Conservation (phyloP, 92 coral and sea anemone species). For the Bergia sp. region DNA sequence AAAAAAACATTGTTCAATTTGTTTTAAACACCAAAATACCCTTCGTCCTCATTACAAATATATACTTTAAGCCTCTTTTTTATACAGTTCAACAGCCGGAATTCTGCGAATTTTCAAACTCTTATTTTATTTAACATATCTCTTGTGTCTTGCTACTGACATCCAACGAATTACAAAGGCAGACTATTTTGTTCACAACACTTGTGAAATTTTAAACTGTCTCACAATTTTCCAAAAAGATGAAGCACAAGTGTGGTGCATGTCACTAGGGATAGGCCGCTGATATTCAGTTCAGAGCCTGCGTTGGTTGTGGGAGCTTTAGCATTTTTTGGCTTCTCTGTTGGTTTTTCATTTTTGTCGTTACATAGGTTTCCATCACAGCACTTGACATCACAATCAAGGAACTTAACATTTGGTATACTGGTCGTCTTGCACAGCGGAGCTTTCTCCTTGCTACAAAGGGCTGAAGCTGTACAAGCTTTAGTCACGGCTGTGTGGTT, state of each 20-base stretch:
- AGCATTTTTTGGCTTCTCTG: too few relatives aligned
- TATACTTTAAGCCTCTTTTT: too few relatives aligned
- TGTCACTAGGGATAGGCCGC: neutral
- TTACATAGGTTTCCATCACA: conserved; percentile 2
- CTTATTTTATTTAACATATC: too few relatives aligned
- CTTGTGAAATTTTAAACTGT: too few relatives aligned
- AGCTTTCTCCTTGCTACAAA: neutral
- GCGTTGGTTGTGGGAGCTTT: neutral
- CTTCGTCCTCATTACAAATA: too few relatives aligned
- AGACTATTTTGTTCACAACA: neutral
- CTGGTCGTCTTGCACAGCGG: neutral
- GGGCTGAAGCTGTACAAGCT: neutral
- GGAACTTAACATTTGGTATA: neutral
- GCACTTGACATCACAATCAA: neutral
- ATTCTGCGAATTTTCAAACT: too few relatives aligned
- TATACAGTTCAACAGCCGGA: too few relatives aligned
- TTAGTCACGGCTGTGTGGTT: neutral
- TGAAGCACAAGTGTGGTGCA: neutral
- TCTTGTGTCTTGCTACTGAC: neutral
- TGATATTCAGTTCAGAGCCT: neutral
- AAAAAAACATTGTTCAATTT: too few relatives aligned
- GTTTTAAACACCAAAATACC: too few relatives aligned
- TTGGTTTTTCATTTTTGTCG: too few relatives aligned
- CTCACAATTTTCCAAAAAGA: neutral
- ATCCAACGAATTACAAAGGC: neutral